These are phyloP conservation scores for Channa striata DNA, from an alignment of 2,797 vertebrate species.

Conservation along the genomic window DNA sequence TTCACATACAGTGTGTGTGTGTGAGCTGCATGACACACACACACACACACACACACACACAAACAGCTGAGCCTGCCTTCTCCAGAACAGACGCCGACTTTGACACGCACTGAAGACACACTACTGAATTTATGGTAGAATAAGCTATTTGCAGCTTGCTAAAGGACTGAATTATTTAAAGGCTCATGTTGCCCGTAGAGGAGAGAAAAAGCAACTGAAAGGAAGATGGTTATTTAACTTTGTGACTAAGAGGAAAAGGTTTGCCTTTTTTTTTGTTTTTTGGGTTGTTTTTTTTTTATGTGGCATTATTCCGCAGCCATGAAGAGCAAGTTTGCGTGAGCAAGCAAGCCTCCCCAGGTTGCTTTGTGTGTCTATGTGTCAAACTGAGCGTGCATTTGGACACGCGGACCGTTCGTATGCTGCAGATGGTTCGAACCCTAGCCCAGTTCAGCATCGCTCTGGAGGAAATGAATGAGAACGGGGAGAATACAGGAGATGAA, in stretches of 20 bases:
- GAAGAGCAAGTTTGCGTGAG: slow-evolving; percentile 49
- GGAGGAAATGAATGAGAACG: slow-evolving; percentile 96
- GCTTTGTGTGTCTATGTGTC: slow-evolving; percentile 45
- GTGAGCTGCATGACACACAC: slow-evolving; percentile 35
- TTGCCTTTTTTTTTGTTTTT: slow-evolving; percentile 27
- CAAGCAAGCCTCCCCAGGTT: slow-evolving; percentile 15
- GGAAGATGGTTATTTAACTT: slow-evolving; percentile 22
- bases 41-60: slow-evolving; percentile 25
- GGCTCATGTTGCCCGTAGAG: slow-evolving; percentile 18
- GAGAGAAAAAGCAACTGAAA: not conserved
- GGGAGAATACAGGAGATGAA: slow-evolving; percentile 85
- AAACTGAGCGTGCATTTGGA: slow-evolving; percentile 49
- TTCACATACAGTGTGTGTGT: slow-evolving; percentile 25
- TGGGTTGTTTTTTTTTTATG: too few relatives aligned
- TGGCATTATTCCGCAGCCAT: slow-evolving; percentile 22
- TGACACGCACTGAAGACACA: slow-evolving; percentile 27
- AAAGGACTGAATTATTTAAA: slow-evolving; percentile 41
- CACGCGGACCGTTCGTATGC: slow-evolving; percentile 85
- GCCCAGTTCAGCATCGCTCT: slow-evolving; percentile 98
- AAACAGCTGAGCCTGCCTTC: slow-evolving; percentile 29
- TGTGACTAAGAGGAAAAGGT: slow-evolving; percentile 34
- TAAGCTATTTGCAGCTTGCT: slow-evolving; percentile 18
- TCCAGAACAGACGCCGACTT: slow-evolving; percentile 35
- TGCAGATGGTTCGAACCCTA: slow-evolving; percentile 98
- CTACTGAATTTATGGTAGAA: slow-evolving; percentile 39